Conservation (phyloP, 2,113 vertebrate species). For the Dromas ardeola region DNA sequence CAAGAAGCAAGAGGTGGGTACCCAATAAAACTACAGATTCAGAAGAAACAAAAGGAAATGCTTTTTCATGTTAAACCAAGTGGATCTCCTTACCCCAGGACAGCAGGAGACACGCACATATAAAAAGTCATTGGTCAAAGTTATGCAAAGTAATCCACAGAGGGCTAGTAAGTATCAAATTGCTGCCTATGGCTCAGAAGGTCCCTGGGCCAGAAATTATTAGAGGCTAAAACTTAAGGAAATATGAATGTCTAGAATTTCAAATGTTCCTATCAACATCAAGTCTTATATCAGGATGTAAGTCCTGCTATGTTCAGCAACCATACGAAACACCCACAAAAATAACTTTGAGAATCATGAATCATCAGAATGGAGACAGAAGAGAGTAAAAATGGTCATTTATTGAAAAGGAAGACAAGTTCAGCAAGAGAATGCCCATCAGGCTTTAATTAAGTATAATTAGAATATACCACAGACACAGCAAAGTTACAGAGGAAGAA, state of each 20-base stretch:
- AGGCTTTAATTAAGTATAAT: not conserved
- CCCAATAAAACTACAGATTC: not conserved
- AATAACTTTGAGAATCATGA: not conserved
- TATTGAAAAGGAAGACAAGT: not conserved
- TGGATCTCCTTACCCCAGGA: not conserved
- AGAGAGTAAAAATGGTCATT: not conserved
- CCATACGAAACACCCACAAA: not conserved
- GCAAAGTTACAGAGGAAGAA: not conserved
- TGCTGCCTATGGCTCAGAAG: not conserved
- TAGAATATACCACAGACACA: not conserved
- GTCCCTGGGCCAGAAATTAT: not conserved
- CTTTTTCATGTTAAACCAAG: fast-evolving
- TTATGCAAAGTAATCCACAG: not conserved
- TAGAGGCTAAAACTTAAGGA: not conserved
- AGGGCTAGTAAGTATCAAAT: not conserved
- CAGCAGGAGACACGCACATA: not conserved
- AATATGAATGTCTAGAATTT: not conserved
- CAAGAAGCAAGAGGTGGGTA: not conserved
- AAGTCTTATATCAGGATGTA: not conserved
- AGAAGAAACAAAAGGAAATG: not conserved
- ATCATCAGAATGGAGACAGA: not conserved
- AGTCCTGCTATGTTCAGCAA: not conserved
- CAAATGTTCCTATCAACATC: not conserved
- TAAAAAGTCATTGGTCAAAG: not conserved
- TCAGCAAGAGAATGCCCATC: not conserved